Percentiles rank a stretch among this genome's conserved stretches.
Evolutionary conservation across 2,888 invertebrate species (phyloP).

Genomic region (Caenorhabditis sp.): DNA sequence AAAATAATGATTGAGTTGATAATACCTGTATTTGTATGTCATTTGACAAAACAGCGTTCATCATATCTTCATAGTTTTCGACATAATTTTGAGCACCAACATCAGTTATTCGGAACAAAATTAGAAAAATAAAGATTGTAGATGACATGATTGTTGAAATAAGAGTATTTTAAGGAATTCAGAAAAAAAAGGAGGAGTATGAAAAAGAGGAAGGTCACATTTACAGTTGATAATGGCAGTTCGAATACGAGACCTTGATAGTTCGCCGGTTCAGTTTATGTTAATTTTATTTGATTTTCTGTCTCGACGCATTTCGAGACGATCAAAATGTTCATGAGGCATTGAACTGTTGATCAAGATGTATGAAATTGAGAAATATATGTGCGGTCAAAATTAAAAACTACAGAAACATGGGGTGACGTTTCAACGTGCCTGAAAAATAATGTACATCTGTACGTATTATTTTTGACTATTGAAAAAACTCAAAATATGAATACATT

Average conservation of each 20-base stretch:
- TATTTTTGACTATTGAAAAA: too few relatives aligned
- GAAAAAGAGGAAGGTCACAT: conserved; percentile 1
- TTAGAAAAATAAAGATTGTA: neutral
- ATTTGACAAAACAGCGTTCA: neutral
- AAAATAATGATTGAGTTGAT: too few relatives aligned
- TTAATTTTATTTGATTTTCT: neutral
- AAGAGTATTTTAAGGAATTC: neutral
- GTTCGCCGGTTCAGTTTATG: conserved; percentile 1
- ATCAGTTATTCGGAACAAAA: neutral
- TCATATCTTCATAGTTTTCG: neutral
- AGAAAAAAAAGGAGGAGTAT: neutral
- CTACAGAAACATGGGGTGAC: too few relatives aligned
- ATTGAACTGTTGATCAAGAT: too few relatives aligned
- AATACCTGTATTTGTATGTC: neutral
- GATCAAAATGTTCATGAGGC: too few relatives aligned
- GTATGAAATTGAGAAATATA: too few relatives aligned
- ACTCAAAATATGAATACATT: neutral
- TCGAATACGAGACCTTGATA: neutral
- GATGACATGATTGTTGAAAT: neutral
- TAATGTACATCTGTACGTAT: too few relatives aligned
- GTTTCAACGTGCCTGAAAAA: too few relatives aligned
- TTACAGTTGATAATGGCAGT: neutral
- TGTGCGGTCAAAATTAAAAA: neutral
- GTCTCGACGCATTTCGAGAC: neutral
- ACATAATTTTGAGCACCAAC: neutral